Evolutionary conservation across 2,797 vertebrate species (phyloP).

Genomic region (Lacerta viridis): DNA sequence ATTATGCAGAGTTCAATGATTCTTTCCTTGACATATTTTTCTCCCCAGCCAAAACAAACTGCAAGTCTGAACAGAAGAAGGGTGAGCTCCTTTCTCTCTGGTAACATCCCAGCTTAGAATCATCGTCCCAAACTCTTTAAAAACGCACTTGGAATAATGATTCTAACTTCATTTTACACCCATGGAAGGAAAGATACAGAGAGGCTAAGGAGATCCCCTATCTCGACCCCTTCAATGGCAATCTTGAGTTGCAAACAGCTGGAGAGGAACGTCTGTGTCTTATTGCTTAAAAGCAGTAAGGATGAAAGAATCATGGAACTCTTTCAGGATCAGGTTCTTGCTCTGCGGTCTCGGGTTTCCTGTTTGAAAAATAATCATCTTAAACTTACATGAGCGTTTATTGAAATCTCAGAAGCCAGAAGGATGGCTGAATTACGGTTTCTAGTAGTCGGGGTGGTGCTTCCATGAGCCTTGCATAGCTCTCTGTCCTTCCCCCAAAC

Average conservation of each 20-base stretch:
- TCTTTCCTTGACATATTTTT: not conserved
- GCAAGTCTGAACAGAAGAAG: not conserved
- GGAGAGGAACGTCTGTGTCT: not conserved
- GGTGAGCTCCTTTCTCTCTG: not conserved
- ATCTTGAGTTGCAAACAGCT: not conserved
- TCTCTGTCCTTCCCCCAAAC: not conserved
- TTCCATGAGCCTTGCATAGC: not conserved
- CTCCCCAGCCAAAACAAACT: not conserved
- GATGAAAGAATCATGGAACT: too few relatives aligned
- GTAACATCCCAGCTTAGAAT: not conserved
- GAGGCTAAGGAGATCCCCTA: not conserved
- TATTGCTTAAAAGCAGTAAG: too few relatives aligned
- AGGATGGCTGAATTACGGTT: not conserved
- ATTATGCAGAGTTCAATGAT: not conserved
- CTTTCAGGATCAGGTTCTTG: too few relatives aligned
- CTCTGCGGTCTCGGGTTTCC: too few relatives aligned
- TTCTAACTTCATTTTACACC: not conserved
- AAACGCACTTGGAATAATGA: too few relatives aligned
- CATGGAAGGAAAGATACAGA: not conserved
- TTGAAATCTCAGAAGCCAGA: too few relatives aligned
- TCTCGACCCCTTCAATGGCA: not conserved
- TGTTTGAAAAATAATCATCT: too few relatives aligned
- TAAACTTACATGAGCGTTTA: too few relatives aligned
- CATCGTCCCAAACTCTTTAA: not conserved
- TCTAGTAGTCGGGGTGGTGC: not conserved